Conservation (phyloP, 2,797 vertebrate genomes). For the Euphonia xanthogaster region DNA sequence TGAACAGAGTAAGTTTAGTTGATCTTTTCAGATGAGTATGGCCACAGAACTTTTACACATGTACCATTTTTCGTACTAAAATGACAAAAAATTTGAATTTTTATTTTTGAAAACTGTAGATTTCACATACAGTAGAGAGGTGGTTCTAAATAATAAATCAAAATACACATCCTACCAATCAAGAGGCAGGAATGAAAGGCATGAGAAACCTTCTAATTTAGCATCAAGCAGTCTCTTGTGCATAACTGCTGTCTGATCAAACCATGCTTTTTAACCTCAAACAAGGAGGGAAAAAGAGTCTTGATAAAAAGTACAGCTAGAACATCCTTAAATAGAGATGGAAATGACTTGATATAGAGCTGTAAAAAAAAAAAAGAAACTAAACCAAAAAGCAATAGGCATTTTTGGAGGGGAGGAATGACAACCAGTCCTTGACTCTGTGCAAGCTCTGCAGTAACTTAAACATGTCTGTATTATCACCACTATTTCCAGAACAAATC, state of each 20-base stretch:
- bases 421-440: background rate
- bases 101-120: constrained; percentile 1
- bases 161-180: background rate
- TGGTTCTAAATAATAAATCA: constrained; percentile 49
- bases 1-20: background rate
- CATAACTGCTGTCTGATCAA: constrained; percentile 34
- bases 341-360: background rate
- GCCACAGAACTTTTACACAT: background rate
- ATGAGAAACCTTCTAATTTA: constrained; percentile 17
- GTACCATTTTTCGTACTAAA: background rate
- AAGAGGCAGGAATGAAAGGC: background rate
- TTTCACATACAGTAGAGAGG: background rate
- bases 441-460: background rate
- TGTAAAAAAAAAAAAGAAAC: background rate
- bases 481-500: background rate
- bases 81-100: background rate
- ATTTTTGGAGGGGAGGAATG: background rate
- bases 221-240: background rate
- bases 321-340: background rate
- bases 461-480: background rate
- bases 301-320: background rate
- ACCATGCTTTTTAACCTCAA: constrained; percentile 32
- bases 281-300: background rate
- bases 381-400: background rate
- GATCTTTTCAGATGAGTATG: background rate